Base-by-base conservation (phyloP, 1,140 invertebrate species). In the Trichonephila clavipes region DNA sequence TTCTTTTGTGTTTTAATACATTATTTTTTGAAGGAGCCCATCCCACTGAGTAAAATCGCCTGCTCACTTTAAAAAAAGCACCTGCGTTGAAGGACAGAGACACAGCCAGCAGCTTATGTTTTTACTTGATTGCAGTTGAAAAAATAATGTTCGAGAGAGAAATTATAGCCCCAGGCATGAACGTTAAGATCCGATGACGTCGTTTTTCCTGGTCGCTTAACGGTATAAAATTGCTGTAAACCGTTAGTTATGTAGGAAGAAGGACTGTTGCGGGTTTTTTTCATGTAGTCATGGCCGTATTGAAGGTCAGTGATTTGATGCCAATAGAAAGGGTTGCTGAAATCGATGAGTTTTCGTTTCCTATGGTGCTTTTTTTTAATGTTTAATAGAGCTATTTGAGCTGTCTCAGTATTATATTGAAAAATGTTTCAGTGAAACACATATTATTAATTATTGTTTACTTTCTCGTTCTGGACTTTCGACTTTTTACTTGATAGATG, bases 201-300 rank as follows among this genome's bases (percentile, higher is more conserved):
- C 5, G 83, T 85, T 85, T 83, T 85, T 28, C 83, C 83, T 85
- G 51, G 12, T 85, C 83, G 59, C 83, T 51, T 85, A 61, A 85
- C 83, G 44, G 83, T 28, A 40, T 40, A 85, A 34, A 18, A 77
- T 77, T 34, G 34, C 72, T 28, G 72, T n/a, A 8, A 40, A 85
- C 83, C 83, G 83, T 85, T 85, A 85, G 21, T 83, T 83, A 81
- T 40, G 66, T 77, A 77, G 83, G 58, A 85, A 85, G 44, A 85
- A 21, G 83, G 51, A 18, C 44, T 28, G 51, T 85, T 59, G 72
- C 5, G 34, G 28, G 24, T 85, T 85, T 85, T n/a, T 83, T 58
- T 59, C 34, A 85, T 85, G 28, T 19, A 85, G 82, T 85, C 83
- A 85, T 59, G 83, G 82, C 16, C n/a, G 51, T 24, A n/a, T 2